Percentiles rank a stretch among this genome's conserved stretches.
Conservation (phyloP, 2,888 invertebrate species). For the Drosophila siamana region DNA sequence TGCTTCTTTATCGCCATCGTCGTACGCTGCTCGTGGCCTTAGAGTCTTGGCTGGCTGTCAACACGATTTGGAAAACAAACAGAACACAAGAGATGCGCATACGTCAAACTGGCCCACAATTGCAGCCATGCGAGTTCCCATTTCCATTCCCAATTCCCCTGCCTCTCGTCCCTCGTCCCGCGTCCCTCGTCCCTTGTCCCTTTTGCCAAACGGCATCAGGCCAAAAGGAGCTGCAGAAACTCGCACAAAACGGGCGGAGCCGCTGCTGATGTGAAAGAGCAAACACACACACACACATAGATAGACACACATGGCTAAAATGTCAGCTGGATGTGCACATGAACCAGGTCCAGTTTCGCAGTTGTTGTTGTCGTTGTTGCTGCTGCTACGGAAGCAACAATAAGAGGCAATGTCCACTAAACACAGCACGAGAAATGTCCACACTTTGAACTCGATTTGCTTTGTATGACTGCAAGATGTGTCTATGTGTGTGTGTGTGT, state of each 20-base stretch:
- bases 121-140: slow-evolving; percentile 50
- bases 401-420: slow-evolving; percentile 57
- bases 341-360: slow-evolving; percentile 41
- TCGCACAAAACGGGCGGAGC: slow-evolving; percentile 61
- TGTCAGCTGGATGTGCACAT: slow-evolving; percentile 75
- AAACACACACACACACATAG: slow-evolving; percentile 6
- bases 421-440: slow-evolving; percentile 66
- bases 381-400: slow-evolving; percentile 76
- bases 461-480: slow-evolving; percentile 24
- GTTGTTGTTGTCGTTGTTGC: slow-evolving; percentile 20
- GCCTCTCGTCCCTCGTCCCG: not conserved
- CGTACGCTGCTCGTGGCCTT: slow-evolving; percentile 39
- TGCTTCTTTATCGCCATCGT: slow-evolving; percentile 37
- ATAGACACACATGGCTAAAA: slow-evolving; percentile 36
- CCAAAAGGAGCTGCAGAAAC: slow-evolving; percentile 31
- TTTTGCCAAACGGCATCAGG: slow-evolving; percentile 36
- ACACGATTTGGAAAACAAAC: slow-evolving; percentile 80
- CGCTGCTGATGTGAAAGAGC: slow-evolving; percentile 51
- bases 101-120: slow-evolving; percentile 80
- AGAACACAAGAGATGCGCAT: slow-evolving; percentile 58
- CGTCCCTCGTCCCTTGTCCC: not conserved
- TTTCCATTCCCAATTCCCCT: slow-evolving; percentile 10
- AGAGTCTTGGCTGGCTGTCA: slow-evolving; percentile 78
- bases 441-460: slow-evolving; percentile 67
- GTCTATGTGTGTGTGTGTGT: slow-evolving; percentile 6